phyloP scores from a whole-genome alignment of 2,113 vertebrate species.

The Heloderma charlesbogerti region DNA sequence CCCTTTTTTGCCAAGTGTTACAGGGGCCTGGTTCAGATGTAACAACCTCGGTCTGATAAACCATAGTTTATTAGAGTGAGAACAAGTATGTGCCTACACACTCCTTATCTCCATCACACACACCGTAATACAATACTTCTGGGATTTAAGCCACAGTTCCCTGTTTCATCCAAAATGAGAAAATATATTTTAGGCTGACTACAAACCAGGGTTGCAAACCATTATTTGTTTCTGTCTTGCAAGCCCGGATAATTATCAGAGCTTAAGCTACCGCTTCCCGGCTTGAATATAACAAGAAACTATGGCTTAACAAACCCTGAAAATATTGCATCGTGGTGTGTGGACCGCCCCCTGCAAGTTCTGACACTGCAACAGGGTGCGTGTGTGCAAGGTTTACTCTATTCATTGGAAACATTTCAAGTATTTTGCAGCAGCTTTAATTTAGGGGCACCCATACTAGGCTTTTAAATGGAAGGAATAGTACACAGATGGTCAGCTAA shows the following conservation, averaged over 20 bases:
- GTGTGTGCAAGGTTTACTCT: not conserved
- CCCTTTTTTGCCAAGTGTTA: not conserved
- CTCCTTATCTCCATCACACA: not conserved
- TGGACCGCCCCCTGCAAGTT: not conserved
- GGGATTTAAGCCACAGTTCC: not conserved
- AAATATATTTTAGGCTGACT: not conserved
- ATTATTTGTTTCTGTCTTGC: not conserved
- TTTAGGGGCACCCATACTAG: accelerated
- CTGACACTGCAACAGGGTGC: not conserved
- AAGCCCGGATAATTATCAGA: not conserved
- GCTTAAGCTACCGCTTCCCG: not conserved
- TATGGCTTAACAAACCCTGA: not conserved
- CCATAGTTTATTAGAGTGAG: not conserved
- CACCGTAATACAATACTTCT: not conserved
- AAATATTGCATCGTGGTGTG: not conserved
- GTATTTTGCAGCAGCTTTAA: not conserved
- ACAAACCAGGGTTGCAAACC: not conserved
- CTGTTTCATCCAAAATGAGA: not conserved
- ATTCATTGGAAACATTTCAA: not conserved
- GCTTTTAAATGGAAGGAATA: not conserved
- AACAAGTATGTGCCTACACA: not conserved
- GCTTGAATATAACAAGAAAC: not conserved
- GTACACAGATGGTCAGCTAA: not conserved
- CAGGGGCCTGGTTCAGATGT: not conserved
- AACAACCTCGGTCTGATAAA: not conserved